Base-by-base conservation (phyloP, 2,888 invertebrate genomes). In the Epinotia bilunana region DNA sequence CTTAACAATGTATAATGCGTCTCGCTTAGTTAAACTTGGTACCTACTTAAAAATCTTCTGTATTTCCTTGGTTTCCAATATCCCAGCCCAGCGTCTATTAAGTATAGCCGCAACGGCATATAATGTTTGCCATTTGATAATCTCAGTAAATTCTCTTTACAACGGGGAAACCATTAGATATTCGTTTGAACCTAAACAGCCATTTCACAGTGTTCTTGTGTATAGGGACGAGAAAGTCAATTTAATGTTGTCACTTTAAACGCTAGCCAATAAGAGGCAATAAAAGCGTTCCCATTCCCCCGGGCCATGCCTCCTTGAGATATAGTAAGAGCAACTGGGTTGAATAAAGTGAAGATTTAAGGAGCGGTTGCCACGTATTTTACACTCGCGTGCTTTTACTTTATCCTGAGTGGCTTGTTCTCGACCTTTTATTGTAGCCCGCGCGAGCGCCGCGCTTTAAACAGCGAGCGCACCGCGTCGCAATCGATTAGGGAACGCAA, bases 231-330 rank as follows among this genome's bases (percentile, higher is more conserved):
- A 58, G 80, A 78, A 79, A 81, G 82, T 84, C 77, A 79, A 80
- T 80, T 87, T 87, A 85, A 86, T 86, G 86, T 85, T 86, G 86
- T 87, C 86, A 87, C 86, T 88, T 87, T 86, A 87, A 86, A 87
- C 82, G 85, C 82, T 81, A 83, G 83, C 84, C 87, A 87, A 87
- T 87, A 87, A 86, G 83, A 86, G 83, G 84, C 85, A 87, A 88
- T 90, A 90, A 90, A 90, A 87, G 83, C 80, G 82, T 83, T 83
- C 83, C 81, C 80, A 82, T 83, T 84, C 84, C 81, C 84, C 78
- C 80, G 79, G 82, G 87, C 82, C 80, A 79, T 78, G 80, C 77
- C 79, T 80, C 79, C 80, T 82, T 82, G 73, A 78, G 74, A 72
- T 78, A 77, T 83, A 81, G 83, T 84, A 81, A 83, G 79, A 83